Percentiles rank a stretch among this genome's conserved stretches.
Evolutionary conservation across 2,888 invertebrate genomes (phyloP).

Genomic region (Eupithecia exiguata): DNA sequence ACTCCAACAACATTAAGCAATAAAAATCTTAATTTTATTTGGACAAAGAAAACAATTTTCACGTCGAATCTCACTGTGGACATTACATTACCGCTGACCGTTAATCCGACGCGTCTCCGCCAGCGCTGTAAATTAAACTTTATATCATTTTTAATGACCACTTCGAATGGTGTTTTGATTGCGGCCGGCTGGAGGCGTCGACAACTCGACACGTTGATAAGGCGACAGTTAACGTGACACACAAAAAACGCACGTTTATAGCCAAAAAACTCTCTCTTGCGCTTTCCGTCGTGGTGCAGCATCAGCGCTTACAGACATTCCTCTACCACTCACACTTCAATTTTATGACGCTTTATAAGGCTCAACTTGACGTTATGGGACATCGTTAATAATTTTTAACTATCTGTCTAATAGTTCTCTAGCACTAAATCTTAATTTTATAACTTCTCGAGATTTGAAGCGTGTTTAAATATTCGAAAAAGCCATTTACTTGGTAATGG

Average conservation of each 20-base stretch:
- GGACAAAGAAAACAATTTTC: slow-evolving; percentile 74
- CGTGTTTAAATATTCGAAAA: slow-evolving; percentile 36
- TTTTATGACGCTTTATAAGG: slow-evolving; percentile 74
- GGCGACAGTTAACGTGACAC: slow-evolving; percentile 73
- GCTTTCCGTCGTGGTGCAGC: slow-evolving; percentile 49
- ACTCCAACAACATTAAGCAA: slow-evolving; percentile 54
- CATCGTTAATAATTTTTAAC: slow-evolving; percentile 71
- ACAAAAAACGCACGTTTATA: slow-evolving; percentile 78
- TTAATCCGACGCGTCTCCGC: slow-evolving; percentile 69
- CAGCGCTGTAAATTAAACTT: slow-evolving; percentile 81
- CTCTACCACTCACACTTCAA: slow-evolving; percentile 72
- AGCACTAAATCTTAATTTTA: slow-evolving; percentile 54
- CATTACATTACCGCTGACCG: slow-evolving; percentile 77
- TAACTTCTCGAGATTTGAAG: slow-evolving; percentile 44
- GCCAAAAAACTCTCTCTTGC: slow-evolving; percentile 70
- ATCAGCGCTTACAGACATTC: slow-evolving; percentile 65
- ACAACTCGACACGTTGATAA: slow-evolving; percentile 83
- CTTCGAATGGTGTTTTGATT: slow-evolving; percentile 83
- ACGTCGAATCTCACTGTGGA: slow-evolving; percentile 65
- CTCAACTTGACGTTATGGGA: slow-evolving; percentile 65
- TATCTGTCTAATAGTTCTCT: slow-evolving; percentile 61
- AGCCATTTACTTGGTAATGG: slow-evolving; percentile 31
- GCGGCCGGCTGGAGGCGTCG: slow-evolving; percentile 82
- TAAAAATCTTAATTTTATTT: slow-evolving; percentile 65
- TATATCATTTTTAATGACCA: slow-evolving; percentile 83